phyloP scores from a whole-genome alignment of 92 coral and sea anemone genomes.

The Desmophyllum pertusum region DNA sequence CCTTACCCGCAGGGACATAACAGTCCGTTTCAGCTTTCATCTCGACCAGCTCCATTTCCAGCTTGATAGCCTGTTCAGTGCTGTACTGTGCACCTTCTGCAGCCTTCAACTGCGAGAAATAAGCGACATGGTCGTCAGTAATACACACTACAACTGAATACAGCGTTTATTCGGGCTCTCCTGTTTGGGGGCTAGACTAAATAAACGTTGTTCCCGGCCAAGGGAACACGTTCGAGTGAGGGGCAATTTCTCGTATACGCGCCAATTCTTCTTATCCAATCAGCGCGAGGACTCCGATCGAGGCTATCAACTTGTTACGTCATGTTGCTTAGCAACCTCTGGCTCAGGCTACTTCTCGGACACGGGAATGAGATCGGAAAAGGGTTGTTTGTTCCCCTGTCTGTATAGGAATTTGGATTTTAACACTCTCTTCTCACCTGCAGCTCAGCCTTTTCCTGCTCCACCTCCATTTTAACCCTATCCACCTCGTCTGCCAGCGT shows the following conservation, averaged over 20 bases:
- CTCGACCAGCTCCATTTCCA: slow-evolving; percentile 98
- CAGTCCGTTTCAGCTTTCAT: slow-evolving; percentile 93
- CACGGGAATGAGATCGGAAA: not conserved
- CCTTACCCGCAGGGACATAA: slow-evolving; percentile 96
- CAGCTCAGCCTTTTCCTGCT: slow-evolving; percentile 96
- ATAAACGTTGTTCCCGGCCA: too few species aligned
- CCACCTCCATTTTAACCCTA: slow-evolving; percentile 93
- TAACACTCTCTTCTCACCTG: slow-evolving; percentile 62
- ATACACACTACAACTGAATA: not conserved
- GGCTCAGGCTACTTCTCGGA: not conserved
- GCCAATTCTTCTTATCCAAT: too few species aligned
- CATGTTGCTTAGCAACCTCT: not conserved
- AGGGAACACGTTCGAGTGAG: too few species aligned
- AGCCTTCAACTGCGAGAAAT: slow-evolving; percentile 77
- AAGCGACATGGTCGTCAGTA: not conserved
- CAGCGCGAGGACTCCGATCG: too few species aligned
- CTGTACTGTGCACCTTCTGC: slow-evolving; percentile 96
- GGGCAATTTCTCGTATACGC: too few species aligned
- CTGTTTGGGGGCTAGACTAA: too few species aligned
- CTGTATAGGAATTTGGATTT: not conserved
- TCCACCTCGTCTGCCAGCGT: slow-evolving; percentile 95
- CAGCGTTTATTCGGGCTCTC: not conserved
- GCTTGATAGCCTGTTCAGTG: slow-evolving; percentile 94
- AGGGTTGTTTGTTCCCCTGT: not conserved
- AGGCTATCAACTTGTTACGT: not conserved